Evolutionary conservation across 2,113 vertebrate species (phyloP), one percentile per base, ranked within the genome.

Genomic region (Formicarius rufipectus): DNA sequence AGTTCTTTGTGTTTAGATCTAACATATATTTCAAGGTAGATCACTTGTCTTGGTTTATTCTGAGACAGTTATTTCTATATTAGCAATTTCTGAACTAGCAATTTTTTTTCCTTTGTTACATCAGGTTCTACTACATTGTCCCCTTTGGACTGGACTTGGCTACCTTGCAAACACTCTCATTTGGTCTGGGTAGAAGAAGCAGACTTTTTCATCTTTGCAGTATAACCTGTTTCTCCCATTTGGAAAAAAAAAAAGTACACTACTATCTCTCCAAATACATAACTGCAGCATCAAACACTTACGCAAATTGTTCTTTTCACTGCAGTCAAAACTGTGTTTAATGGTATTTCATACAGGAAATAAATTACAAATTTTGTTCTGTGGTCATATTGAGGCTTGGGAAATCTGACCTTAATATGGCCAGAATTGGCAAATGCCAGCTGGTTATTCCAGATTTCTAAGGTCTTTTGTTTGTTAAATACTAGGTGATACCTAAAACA

Each of bases 401-500:
- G 35, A 87, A 84, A 89, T 49, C 62, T 4, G 27, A 83, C 50
- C 42, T 94, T 67, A 89, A 23, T 50, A 63, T 74, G 69, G 9
- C 18, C 14, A 68, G 13, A 81, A 42, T 4, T 45, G 20, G 27
- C 14, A 89, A 78, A 75, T 42, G 18, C 39, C 60, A 74, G 35
- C 3, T 73, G 25, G 33, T 47, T 83, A 50, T 72, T 76, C 15
- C 44, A 72, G 40, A 64, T 89, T 91, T 89, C 33, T 35, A 56
- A 39, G 28, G 15, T 1, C 28, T 72, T 66, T 82, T 52, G 7
- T 69, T 84, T 77, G 24, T 47, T 71, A 62, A 89, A 74, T 27
- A 59, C 0, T 8, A 66, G 6, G 7, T 2, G 1, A 59, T 50
- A 12, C 14, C 33, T 85, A 72, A 83, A 82, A 89, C 1, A 0